These are phyloP conservation scores for Megamerina dolium DNA, from an alignment of 2,888 invertebrate genomes.

Conservation along the genomic window DNA sequence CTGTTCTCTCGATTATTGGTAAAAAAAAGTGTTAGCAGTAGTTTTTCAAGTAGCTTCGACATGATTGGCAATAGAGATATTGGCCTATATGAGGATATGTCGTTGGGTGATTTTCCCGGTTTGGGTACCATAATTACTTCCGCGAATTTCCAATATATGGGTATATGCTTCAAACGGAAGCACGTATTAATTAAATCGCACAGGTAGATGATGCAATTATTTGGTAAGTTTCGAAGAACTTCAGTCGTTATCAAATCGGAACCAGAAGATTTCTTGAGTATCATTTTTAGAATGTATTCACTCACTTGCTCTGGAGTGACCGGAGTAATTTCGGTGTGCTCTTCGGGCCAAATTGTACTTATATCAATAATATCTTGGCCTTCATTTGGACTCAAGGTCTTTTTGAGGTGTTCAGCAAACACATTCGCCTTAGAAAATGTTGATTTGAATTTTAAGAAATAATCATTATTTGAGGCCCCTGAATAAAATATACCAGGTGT, in stretches of 20 bases:
- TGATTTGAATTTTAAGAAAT: too few species aligned
- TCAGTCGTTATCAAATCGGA: slow-evolving; percentile 2
- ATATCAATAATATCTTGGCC: not conserved
- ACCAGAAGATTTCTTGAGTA: slow-evolving; percentile 1
- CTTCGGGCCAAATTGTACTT: not conserved
- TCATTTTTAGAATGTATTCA: slow-evolving; percentile 3
- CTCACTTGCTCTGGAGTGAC: too few species aligned
- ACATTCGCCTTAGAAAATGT: not conserved
- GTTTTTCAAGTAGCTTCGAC: slow-evolving; percentile 4
- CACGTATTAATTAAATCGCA: slow-evolving; percentile 2
- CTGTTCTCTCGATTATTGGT: not conserved
- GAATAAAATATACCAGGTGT: too few species aligned
- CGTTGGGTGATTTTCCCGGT: not conserved
- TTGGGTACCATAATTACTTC: slow-evolving; percentile 5
- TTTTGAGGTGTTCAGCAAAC: not conserved
- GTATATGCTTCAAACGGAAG: not conserved
- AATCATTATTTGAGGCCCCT: too few species aligned
- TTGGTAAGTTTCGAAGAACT: not conserved
- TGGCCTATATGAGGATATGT: slow-evolving; percentile 1
- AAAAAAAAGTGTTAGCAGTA: not conserved
- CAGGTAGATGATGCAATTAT: not conserved
- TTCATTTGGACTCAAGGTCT: slow-evolving; percentile 1
- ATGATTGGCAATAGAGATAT: not conserved
- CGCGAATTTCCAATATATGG: slow-evolving; percentile 3
- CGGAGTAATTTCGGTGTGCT: too few species aligned